phyloP scores from a whole-genome alignment of 2,797 vertebrate species.

The Sebastes iracundus region DNA sequence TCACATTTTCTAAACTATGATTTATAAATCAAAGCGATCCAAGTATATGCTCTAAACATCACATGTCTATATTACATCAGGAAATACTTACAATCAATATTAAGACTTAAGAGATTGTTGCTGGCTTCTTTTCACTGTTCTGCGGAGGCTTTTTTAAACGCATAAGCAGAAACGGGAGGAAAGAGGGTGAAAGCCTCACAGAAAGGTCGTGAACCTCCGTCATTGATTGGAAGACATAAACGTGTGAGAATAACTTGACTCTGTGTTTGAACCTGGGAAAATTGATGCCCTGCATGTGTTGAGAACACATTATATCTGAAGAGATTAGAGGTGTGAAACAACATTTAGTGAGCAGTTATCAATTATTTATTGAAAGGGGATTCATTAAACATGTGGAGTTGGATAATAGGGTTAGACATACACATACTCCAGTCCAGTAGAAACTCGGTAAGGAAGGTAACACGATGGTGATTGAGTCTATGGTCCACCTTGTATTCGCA shows the following conservation, averaged over 20 bases:
- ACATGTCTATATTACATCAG: neutral
- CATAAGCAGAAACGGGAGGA: neutral
- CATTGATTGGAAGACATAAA: slow-evolving; percentile 21
- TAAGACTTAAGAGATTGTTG: neutral
- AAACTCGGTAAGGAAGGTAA: neutral
- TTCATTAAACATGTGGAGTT: neutral
- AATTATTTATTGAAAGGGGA: neutral
- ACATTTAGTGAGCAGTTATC: neutral
- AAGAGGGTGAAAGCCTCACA: neutral
- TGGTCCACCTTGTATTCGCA: neutral
- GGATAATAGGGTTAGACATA: neutral
- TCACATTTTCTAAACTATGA: neutral
- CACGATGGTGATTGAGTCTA: neutral
- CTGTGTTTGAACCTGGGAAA: slow-evolving; percentile 19
- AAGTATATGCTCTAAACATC: neutral
- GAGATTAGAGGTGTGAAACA: slow-evolving; percentile 7
- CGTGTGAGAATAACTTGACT: slow-evolving; percentile 29
- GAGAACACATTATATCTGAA: neutral
- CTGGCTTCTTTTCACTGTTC: neutral
- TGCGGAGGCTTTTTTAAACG: neutral
- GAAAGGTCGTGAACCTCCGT: neutral
- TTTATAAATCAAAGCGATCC: neutral
- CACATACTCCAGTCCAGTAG: neutral
- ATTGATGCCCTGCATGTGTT: slow-evolving; percentile 4
- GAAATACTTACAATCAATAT: neutral